Base-by-base conservation (phyloP, 1,140 invertebrate genomes). In the Coenobita brevimanus region DNA sequence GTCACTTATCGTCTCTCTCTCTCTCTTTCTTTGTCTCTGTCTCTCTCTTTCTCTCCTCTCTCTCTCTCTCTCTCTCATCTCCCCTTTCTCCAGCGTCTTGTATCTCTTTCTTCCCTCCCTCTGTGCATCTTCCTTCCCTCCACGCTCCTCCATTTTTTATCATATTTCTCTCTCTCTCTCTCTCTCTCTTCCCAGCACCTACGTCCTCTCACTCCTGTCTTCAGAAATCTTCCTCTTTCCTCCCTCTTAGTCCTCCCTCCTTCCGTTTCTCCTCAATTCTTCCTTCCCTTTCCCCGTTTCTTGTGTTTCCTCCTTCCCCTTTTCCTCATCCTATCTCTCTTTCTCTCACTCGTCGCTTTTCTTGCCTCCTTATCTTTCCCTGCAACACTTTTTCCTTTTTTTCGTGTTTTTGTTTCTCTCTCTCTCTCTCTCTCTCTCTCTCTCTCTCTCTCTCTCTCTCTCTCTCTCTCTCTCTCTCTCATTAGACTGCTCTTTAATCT, bases 21-120 rank as follows among this genome's bases (percentile, higher is more conserved):
- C 57, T 30, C 50, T 60, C 33, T 60, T 54, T 60, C 78, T 81
- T 54, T 81, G 50, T 81, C 78, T 62, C 79, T 81, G 50, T 81
- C 57, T 81, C 79, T 81, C 79, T 81, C 79, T 81, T 33, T 62
- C 60, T 62, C 21, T 38, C 21, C 1, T 50, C 57, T 33, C 13
- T 64, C 33, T 33, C 30, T 81, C 36, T 27, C n/a, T 38, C 46
- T 43, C 27, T 76, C 43, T 46, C 24, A 41, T 41, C 41, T 10
- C 21, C n/a, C 8, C 15, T 38, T 27, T 76, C 21, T 27, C 24
- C n/a, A 15, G 2, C 43, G 33, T 46, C 10, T 43, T 76, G 36
- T 24, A 13, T 17, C 17, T 50, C 46, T 50, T 17, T 50, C 46
- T 50, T n/a, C 24, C n/a, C 73, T 76, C 73, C 43, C 38, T 46